A percentile compares a stretch with the other conserved stretches of the same genome.
phyloP scores from a whole-genome alignment of 2,797 vertebrate genomes.

The Etheostoma nigrum region DNA sequence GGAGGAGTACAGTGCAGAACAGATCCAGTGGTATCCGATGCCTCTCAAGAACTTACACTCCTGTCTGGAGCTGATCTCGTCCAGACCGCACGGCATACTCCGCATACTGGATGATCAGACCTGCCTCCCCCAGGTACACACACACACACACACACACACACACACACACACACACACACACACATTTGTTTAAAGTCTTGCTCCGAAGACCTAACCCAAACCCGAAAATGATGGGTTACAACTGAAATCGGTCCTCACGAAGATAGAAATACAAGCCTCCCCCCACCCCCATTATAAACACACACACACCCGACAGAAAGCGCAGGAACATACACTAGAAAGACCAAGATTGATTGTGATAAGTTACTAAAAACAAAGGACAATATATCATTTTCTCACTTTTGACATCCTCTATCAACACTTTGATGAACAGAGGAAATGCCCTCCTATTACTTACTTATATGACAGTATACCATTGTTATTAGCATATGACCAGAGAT shows the following conservation, averaged over 20 bases:
- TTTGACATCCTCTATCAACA: neutral
- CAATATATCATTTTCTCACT: neutral
- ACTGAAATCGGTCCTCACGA: no score
- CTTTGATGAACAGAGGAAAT: neutral
- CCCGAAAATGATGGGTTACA: no score
- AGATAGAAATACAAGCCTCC: no score
- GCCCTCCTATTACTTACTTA: neutral
- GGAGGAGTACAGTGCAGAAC: constrained; percentile 90
- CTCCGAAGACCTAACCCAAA: no score
- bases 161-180: neutral
- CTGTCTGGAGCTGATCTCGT: constrained; percentile 89
- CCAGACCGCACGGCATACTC: constrained; percentile 90
- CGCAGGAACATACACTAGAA: neutral
- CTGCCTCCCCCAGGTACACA: constrained; percentile 87
- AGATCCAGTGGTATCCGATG: constrained; percentile 88
- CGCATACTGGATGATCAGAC: constrained; percentile 93
- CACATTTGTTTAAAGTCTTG: neutral
- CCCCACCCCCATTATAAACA: no score
- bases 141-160: neutral
- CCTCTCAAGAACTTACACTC: constrained; percentile 77
- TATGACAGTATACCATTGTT: neutral
- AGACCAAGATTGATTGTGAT: neutral
- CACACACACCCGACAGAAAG: neutral
- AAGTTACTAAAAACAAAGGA: neutral
- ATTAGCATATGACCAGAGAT: no score